Conservation (phyloP, 2,113 vertebrate genomes). For the Mirza zaza region DNA sequence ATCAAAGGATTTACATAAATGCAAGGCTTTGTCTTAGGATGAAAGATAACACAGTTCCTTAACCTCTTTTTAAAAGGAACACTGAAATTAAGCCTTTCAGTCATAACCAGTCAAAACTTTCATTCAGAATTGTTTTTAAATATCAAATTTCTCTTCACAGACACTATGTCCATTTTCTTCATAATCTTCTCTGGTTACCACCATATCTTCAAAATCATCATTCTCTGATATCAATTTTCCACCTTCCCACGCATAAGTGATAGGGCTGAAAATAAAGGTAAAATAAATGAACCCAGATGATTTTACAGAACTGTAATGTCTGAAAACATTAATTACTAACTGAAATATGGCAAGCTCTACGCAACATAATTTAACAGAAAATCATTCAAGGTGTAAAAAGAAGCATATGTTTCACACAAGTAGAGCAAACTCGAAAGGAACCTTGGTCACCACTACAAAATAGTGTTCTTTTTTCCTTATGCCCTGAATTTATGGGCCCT, state of each 20-base stretch:
- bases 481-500: not conserved
- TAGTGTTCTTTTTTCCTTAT: not conserved
- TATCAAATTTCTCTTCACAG: slow-evolving; percentile 98
- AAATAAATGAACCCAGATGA: slow-evolving; percentile 15
- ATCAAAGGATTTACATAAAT: slow-evolving; percentile 55
- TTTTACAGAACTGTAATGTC: not conserved
- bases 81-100: slow-evolving; percentile 32
- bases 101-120: slow-evolving; percentile 40
- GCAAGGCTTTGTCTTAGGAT: slow-evolving; percentile 50
- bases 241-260: slow-evolving; percentile 96
- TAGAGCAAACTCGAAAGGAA: slow-evolving; percentile 1
- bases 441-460: not conserved
- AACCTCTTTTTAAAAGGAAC: slow-evolving; percentile 64
- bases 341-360: not conserved
- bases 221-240: slow-evolving; percentile 95
- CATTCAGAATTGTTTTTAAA: slow-evolving; percentile 84
- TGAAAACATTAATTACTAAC: slow-evolving; percentile 11
- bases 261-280: slow-evolving; percentile 87
- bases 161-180: slow-evolving; percentile 97
- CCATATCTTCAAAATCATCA: slow-evolving; percentile 97
- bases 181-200: slow-evolving; percentile 97
- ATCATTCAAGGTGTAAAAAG: not conserved
- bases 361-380: not conserved
- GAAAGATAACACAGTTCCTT: slow-evolving; percentile 74
- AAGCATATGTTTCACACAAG: not conserved